Percentiles rank a stretch among this genome's conserved stretches.
Evolutionary conservation across 2,888 invertebrate species (phyloP).

Genomic region (Myathropa florea): DNA sequence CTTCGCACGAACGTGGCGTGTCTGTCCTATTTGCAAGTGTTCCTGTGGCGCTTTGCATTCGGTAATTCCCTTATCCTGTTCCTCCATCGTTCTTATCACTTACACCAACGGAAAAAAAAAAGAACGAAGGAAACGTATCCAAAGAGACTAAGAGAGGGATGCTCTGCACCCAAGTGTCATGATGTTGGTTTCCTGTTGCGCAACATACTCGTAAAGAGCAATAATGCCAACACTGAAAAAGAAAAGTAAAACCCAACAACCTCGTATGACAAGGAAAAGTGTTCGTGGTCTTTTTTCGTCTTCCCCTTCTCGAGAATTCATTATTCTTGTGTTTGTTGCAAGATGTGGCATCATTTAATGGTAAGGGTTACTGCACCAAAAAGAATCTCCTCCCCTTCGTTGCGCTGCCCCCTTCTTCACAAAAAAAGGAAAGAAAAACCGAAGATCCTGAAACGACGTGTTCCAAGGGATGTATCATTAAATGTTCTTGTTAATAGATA

Average conservation of each 20-base stretch:
- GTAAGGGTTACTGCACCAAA: slow-evolving; percentile 28
- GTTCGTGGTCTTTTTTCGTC: background rate
- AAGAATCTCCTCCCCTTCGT: slow-evolving; percentile 15
- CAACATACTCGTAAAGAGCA: slow-evolving; percentile 54
- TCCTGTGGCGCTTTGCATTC: slow-evolving; percentile 46
- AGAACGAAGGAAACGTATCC: background rate
- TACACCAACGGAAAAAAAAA: background rate
- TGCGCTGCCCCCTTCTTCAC: background rate
- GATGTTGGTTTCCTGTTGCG: slow-evolving; percentile 67
- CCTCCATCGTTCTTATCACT: slow-evolving; percentile 53
- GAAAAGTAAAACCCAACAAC: background rate
- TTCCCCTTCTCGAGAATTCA: slow-evolving; percentile 42
- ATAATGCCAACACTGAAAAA: slow-evolving; percentile 50
- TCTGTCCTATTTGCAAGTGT: slow-evolving; percentile 56
- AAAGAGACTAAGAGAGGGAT: background rate
- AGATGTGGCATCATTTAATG: background rate
- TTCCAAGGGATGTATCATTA: slow-evolving; percentile 66
- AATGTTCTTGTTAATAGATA: slow-evolving; percentile 67
- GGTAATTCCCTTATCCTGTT: slow-evolving; percentile 43
- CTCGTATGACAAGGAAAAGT: slow-evolving; percentile 5
- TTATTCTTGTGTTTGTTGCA: slow-evolving; percentile 31
- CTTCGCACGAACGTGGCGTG: slow-evolving; percentile 8
- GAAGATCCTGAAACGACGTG: slow-evolving; percentile 25
- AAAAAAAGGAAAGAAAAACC: background rate
- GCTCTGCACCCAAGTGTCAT: slow-evolving; percentile 56